These are phyloP conservation scores for Caenorhabditis sp. DNA, from an alignment of 2,888 invertebrate species.

Conservation along the genomic window DNA sequence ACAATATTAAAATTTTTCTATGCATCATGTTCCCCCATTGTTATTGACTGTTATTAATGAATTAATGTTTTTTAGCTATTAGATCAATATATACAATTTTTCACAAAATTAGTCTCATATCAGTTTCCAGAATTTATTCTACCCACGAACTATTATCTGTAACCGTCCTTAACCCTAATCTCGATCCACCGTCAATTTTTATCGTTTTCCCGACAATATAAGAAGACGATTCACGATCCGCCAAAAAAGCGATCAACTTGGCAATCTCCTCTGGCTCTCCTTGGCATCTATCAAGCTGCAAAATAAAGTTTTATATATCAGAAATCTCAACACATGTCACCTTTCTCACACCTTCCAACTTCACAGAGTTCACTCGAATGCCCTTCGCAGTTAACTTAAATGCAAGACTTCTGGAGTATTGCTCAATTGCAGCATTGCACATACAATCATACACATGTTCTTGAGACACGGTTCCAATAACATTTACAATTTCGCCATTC, in stretches of 20 bases:
- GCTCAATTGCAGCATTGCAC: slow-evolving; percentile 28
- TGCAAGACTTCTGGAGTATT: slow-evolving; percentile 24
- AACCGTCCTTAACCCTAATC: too few species aligned
- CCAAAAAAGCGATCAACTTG: slow-evolving; percentile 22
- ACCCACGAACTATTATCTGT: too few species aligned
- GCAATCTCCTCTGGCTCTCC: slow-evolving; percentile 26
- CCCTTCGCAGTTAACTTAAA: slow-evolving; percentile 10
- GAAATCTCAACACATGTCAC: too few species aligned
- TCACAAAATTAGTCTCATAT: too few species aligned
- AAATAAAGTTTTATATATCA: too few species aligned
- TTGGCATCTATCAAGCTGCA: too few species aligned
- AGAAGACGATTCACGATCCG: slow-evolving; percentile 17
- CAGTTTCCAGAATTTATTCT: too few species aligned
- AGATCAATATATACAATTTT: too few species aligned
- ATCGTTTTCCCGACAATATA: slow-evolving; percentile 33
- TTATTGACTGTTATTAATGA: too few species aligned
- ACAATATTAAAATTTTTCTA: too few species aligned
- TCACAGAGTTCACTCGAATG: slow-evolving; percentile 17
- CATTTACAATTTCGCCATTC: slow-evolving; percentile 35
- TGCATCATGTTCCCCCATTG: too few species aligned
- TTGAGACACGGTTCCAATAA: slow-evolving; percentile 17
- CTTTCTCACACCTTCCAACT: slow-evolving; percentile 4
- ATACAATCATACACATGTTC: slow-evolving; percentile 14
- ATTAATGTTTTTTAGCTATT: too few species aligned
- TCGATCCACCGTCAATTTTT: slow-evolving; percentile 20